Evolutionary conservation across 2,888 invertebrate species (phyloP).

Genomic region (Ophion costatus): DNA sequence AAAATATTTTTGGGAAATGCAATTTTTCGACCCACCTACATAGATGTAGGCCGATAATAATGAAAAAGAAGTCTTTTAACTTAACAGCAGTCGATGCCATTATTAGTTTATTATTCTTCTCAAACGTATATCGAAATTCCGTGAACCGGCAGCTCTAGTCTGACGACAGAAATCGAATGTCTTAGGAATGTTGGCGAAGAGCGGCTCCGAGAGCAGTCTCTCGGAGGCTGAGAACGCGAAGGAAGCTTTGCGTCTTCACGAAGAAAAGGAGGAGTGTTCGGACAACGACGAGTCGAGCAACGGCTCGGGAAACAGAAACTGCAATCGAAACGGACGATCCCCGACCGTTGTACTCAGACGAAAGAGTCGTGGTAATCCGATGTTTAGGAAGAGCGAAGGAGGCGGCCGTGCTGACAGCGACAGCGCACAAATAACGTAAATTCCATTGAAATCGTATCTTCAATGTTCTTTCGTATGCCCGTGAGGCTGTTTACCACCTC

Average conservation of each 20-base stretch:
- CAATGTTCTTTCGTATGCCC: neutral
- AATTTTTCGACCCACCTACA: no score
- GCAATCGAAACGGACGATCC: constrained; percentile 78
- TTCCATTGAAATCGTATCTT: neutral
- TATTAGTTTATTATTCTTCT: neutral
- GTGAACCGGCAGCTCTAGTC: no score
- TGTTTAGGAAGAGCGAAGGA: constrained; percentile 89
- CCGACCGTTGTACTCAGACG: constrained; percentile 86
- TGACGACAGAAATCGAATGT: neutral
- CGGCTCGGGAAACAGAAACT: constrained; percentile 77
- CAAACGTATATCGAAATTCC: neutral
- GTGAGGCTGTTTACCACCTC: neutral
- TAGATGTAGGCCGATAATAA: neutral
- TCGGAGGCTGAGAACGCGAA: constrained; percentile 91
- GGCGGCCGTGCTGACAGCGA: constrained; percentile 82
- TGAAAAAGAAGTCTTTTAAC: neutral
- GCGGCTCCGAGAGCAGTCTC: constrained; percentile 94
- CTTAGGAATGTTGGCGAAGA: constrained; percentile 88
- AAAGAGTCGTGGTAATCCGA: constrained; percentile 88
- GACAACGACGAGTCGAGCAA: constrained; percentile 86
- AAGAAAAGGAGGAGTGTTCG: constrained; percentile 90
- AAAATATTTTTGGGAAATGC: no score
- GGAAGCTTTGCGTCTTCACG: constrained; percentile 88
- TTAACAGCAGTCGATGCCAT: neutral
- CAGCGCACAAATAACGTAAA: constrained; percentile 79